phyloP scores from a whole-genome alignment of 92 coral and sea anemone genomes.

The Bergia puertoricense region DNA sequence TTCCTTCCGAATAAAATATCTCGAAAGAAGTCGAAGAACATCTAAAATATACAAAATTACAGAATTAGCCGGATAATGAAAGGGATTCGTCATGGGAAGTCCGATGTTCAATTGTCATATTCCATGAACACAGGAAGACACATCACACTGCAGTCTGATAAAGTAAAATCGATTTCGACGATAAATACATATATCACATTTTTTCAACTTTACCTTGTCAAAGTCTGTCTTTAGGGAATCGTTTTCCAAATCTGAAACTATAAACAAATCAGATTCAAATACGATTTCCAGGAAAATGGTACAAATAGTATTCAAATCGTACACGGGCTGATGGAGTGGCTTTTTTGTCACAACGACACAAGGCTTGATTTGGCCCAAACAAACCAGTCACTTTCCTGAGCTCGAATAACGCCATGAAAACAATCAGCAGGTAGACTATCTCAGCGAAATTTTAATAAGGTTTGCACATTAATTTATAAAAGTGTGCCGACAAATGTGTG shows the following conservation, averaged over 20 bases:
- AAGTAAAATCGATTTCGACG: constrained; percentile 9
- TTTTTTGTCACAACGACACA: not conserved
- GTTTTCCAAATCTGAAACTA: constrained; percentile 56
- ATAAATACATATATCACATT: not conserved
- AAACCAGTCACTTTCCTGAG: not conserved
- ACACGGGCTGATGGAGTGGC: not conserved
- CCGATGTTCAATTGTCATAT: constrained; percentile 7
- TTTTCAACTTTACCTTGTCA: constrained; percentile 53
- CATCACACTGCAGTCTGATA: not conserved
- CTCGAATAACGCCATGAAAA: constrained; percentile 11
- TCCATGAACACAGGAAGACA: constrained; percentile 27
- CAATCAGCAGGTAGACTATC: not conserved
- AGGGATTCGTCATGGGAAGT: constrained; percentile 7
- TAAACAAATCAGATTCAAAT: constrained; percentile 13
- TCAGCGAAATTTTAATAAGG: not conserved
- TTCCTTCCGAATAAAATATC: constrained; percentile 75
- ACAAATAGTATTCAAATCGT: not conserved
- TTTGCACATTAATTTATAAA: not conserved
- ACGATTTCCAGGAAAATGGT: not conserved
- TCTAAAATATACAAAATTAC: constrained; percentile 56
- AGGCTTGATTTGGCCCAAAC: not conserved
- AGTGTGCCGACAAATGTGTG: not conserved
- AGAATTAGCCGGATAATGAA: constrained; percentile 6
- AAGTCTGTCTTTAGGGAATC: constrained; percentile 54
- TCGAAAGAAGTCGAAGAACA: constrained; percentile 95